Conservation (phyloP, 1,140 invertebrate species). For the Cydia pomonella region DNA sequence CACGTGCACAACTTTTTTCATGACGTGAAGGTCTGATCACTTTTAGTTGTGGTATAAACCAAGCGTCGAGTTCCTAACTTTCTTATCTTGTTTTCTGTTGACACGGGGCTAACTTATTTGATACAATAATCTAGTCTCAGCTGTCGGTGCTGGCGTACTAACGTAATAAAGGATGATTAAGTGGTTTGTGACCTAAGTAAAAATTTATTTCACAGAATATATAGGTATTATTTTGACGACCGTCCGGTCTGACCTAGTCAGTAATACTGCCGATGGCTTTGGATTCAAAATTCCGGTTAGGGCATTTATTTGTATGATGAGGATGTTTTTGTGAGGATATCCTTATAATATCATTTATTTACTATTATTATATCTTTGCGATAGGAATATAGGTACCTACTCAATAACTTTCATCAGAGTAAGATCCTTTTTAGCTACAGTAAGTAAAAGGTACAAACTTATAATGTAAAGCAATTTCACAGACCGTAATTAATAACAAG, state of each 20-base stretch:
- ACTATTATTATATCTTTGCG: no score
- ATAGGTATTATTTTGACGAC: no score
- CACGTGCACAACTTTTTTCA: slow-evolving; percentile 18
- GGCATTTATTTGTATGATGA: no score
- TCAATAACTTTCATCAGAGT: neutral
- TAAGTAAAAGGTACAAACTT: no score
- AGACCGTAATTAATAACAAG: no score
- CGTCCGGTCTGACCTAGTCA: no score
- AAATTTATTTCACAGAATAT: neutral
- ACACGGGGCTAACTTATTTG: slow-evolving; percentile 9
- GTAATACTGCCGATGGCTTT: no score
- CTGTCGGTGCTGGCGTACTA: neutral
- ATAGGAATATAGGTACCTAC: neutral
- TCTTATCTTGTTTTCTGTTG: slow-evolving; percentile 27
- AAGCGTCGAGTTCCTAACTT: slow-evolving; percentile 7
- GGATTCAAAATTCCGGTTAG: no score
- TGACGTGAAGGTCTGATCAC: slow-evolving; percentile 26
- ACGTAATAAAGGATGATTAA: neutral
- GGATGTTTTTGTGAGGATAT: no score
- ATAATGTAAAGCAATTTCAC: no score
- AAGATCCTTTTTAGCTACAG: no score
- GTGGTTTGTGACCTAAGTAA: neutral
- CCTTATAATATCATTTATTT: no score
- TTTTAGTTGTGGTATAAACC: slow-evolving; percentile 19
- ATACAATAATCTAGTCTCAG: slow-evolving; percentile 29